phyloP scores from a whole-genome alignment of 1,140 invertebrate species.

The Drosophila bocqueti region DNA sequence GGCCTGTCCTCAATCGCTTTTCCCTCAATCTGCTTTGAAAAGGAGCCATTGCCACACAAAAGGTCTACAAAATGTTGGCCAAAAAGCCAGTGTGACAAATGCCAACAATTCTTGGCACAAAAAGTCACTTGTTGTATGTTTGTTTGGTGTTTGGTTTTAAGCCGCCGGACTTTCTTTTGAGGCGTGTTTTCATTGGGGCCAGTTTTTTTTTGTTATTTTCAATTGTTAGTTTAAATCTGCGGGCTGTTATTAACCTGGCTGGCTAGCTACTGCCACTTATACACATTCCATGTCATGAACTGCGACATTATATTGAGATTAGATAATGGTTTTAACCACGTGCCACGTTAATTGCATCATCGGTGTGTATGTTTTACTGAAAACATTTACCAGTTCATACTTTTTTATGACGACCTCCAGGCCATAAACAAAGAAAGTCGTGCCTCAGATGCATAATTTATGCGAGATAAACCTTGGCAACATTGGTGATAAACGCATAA shows the following conservation, averaged over 20 bases:
- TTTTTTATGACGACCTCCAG: slow-evolving; percentile 31
- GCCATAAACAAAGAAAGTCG: slow-evolving; percentile 33
- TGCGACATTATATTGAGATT: slow-evolving; percentile 67
- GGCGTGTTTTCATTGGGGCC: slow-evolving; percentile 52
- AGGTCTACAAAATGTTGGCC: slow-evolving; percentile 36
- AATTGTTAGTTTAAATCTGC: slow-evolving; percentile 41
- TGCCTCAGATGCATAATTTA: slow-evolving; percentile 43
- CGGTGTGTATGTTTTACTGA: slow-evolving; percentile 2
- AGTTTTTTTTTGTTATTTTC: slow-evolving; percentile 17
- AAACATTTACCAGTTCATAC: slow-evolving; percentile 26
- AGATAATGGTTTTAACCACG: slow-evolving; percentile 61
- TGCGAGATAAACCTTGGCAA: slow-evolving; percentile 8
- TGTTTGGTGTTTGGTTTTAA: slow-evolving; percentile 32
- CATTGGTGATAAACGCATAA: slow-evolving; percentile 32
- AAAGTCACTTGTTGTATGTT: slow-evolving; percentile 42
- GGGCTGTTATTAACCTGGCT: slow-evolving; percentile 55
- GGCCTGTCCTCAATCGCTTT: slow-evolving; percentile 36
- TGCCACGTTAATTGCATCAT: slow-evolving; percentile 54
- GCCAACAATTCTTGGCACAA: slow-evolving; percentile 53
- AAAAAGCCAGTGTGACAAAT: slow-evolving; percentile 46
- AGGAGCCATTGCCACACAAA: slow-evolving; percentile 19
- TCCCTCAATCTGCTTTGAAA: slow-evolving; percentile 36
- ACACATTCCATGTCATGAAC: slow-evolving; percentile 63
- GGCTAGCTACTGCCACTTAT: slow-evolving; percentile 4
- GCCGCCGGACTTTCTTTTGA: slow-evolving; percentile 69